Evolutionary conservation across 2,888 invertebrate genomes (phyloP).

Genomic region (Apeira syringaria): DNA sequence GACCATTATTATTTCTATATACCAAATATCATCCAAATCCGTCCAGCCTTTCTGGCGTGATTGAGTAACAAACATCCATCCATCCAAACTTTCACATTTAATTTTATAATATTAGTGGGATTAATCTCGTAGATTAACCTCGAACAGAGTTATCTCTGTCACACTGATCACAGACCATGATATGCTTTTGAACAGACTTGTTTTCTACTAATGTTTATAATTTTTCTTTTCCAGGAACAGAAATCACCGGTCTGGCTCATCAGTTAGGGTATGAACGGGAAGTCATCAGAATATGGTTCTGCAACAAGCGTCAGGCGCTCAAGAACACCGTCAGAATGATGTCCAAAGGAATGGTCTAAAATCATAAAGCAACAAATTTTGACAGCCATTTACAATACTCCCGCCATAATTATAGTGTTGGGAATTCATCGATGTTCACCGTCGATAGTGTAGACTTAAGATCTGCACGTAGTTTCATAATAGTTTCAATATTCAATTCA

Average conservation of each 20-base stretch:
- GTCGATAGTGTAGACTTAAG: conserved; percentile 48
- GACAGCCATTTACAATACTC: conserved; percentile 23
- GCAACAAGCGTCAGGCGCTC: conserved; percentile 98
- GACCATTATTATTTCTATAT: too few species aligned
- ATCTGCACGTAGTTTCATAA: conserved; percentile 53
- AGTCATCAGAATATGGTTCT: conserved; percentile 99
- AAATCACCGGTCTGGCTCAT: conserved; percentile 97
- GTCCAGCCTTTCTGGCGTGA: too few species aligned
- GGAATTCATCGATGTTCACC: conserved; percentile 39
- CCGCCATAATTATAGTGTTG: conserved; percentile 42
- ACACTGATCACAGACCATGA: too few species aligned
- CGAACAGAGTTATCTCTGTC: too few species aligned
- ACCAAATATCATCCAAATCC: too few species aligned
- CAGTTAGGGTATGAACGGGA: conserved; percentile 98
- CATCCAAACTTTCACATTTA: too few species aligned
- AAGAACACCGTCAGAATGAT: conserved; percentile 99
- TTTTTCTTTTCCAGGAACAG: conserved; percentile 88
- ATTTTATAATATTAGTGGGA: too few species aligned
- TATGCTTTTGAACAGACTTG: too few species aligned
- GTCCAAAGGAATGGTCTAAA: conserved; percentile 92
- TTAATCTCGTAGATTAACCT: too few species aligned
- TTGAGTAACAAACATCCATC: too few species aligned
- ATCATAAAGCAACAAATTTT: conserved; percentile 21
- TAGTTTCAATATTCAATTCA: conserved; percentile 46
- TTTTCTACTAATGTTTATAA: too few species aligned